Conservation (phyloP, 2,113 vertebrate genomes). For the Zootoca vivipara region DNA sequence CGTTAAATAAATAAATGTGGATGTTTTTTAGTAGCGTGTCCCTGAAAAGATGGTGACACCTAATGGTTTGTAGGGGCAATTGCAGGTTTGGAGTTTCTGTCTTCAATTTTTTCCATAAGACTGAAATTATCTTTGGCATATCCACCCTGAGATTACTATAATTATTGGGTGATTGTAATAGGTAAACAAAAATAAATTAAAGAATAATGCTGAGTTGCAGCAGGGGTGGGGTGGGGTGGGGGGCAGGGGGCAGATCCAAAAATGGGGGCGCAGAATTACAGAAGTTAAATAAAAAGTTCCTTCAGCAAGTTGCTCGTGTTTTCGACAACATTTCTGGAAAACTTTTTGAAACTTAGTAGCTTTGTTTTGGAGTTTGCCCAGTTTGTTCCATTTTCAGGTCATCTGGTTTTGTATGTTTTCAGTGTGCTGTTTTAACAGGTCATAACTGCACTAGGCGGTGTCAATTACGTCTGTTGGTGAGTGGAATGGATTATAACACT, state of each 20-base stretch:
- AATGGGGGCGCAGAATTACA: neutral
- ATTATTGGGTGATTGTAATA: neutral
- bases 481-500: too few species aligned
- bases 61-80: constrained; percentile 59
- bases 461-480: too few species aligned
- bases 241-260: too few species aligned
- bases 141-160: neutral
- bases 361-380: neutral
- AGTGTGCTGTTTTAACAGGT: too few species aligned
- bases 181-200: neutral
- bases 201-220: neutral
- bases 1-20: neutral
- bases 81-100: constrained; percentile 19
- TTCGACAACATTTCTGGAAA: neutral
- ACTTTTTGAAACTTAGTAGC: neutral
- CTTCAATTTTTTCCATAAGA: too few species aligned
- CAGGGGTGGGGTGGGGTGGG: too few species aligned
- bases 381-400: fast-evolving
- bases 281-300: neutral
- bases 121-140: neutral
- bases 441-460: too few species aligned
- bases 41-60: constrained; percentile 63
- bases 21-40: neutral
- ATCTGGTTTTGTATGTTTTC: neutral
- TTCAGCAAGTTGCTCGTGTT: neutral